Conservation (phyloP, 2,797 vertebrate species). For the Steatocranus sp. region DNA sequence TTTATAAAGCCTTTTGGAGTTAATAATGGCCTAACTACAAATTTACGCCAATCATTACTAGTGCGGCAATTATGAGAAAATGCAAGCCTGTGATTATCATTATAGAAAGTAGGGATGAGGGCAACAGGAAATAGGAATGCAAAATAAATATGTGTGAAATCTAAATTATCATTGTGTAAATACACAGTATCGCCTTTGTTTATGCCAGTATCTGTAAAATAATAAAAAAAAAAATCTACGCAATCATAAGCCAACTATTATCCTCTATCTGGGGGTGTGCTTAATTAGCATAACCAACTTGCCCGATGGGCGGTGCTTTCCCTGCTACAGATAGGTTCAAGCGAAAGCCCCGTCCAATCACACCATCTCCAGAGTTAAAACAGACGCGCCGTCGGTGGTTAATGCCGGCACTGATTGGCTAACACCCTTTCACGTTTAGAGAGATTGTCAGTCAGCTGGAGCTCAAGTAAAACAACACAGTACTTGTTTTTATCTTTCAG, state of each 20-base stretch:
- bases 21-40: not conserved
- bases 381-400: not conserved
- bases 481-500: conserved; percentile 22
- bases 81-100: not conserved
- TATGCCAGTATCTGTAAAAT: not conserved
- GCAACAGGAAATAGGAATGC: not conserved
- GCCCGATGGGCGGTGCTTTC: not conserved
- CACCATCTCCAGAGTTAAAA: rapidly evolving
- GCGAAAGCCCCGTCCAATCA: not conserved
- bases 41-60: not conserved
- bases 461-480: conserved; percentile 21
- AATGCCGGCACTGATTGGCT: conserved; percentile 57
- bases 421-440: not conserved
- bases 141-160: not conserved
- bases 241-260: not conserved
- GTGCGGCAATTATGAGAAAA: not conserved
- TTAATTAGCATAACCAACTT: not conserved
- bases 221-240: not conserved
- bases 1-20: not conserved
- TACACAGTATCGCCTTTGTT: not conserved
- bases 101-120: not conserved
- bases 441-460: conserved; percentile 44
- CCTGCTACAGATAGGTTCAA: not conserved
- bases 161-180: not conserved
- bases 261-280: not conserved